phyloP scores from a whole-genome alignment of 2,888 invertebrate genomes.

The Diarsia mendica region DNA sequence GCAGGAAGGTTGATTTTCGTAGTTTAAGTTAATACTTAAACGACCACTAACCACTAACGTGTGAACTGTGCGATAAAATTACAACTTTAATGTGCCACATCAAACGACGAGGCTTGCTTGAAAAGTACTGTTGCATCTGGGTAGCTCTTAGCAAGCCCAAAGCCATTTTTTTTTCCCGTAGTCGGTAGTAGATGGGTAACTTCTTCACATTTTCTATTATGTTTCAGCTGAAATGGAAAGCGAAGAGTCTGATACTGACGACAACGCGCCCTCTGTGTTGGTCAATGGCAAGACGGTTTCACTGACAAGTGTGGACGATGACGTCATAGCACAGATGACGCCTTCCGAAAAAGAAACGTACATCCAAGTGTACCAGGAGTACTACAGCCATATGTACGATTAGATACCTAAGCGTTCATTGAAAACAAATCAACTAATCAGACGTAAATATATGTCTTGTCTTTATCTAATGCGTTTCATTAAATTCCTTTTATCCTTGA shows the following conservation, averaged over 20 bases:
- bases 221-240: conserved; percentile 92
- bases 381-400: conserved; percentile 97
- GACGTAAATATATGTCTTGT: conserved; percentile 59
- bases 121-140: too few relatives aligned
- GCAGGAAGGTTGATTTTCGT: neutral
- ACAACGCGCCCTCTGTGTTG: conserved; percentile 94
- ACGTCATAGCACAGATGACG: conserved; percentile 97
- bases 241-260: conserved; percentile 94
- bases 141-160: too few relatives aligned
- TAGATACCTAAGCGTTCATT: conserved; percentile 78
- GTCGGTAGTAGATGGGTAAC: neutral
- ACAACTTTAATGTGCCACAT: neutral
- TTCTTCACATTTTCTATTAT: neutral
- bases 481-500: conserved; percentile 13
- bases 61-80: neutral
- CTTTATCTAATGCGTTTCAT: conserved; percentile 36
- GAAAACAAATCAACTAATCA: conserved; percentile 62
- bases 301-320: conserved; percentile 96
- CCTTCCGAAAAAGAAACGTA: conserved; percentile 97
- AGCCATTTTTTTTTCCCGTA: neutral
- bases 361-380: conserved; percentile 98
- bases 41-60: neutral
- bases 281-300: conserved; percentile 95
- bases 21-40: neutral
- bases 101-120: neutral